Base-by-base conservation (phyloP, 2,113 vertebrate species). In the Ploceus nigricollis region DNA sequence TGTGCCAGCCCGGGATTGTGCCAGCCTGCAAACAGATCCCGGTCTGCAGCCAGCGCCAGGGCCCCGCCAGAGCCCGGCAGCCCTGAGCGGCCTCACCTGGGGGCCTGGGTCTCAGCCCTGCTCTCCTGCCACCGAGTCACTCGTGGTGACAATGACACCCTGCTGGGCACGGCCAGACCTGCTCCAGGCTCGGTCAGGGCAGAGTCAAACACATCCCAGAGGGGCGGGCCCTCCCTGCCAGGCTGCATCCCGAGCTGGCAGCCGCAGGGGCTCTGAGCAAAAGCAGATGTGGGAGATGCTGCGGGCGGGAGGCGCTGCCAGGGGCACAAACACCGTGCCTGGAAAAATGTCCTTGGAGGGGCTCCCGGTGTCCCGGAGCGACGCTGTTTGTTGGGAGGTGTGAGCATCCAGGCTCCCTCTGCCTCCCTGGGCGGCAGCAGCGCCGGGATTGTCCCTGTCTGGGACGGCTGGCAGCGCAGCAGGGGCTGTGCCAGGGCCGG, bases 401-500 rank as follows among this genome's bases (percentile, higher is more conserved):
- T 11, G 82, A 54, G 71, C 76, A n/a, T 18, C 47, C 65, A 6
- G 50, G 69, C 76, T 3, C 63, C 4, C 14, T 1, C 7, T 27
- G 63, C 28, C 63, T 17, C 13, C 3, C 63, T 4, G 87, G 21
- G 57, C 65, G 24, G 66, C 18, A 0, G 72, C 73, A 12, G 90
- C 13, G 2, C 42, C 0, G 57, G 57, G n/a, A 27, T 2, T 39
- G 50, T 22, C 63, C 51, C 4, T 0, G 14, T 0, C 1, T 0
- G 3, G 58, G 58, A 10, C 3, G 54, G 33, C 7, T 4, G 7
- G 39, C 2, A 9, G 21, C 33, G 2, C 2, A 1, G 33, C 3
- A 0, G 57, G 42, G 89, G 27, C 75, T 2, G 56, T 17, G 44
- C 27, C 72, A 3, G 53, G 1, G 1, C 25, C 70, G 3, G 54